phyloP scores from a whole-genome alignment of 2,888 invertebrate genomes.

The Odontocerum albicorne region DNA sequence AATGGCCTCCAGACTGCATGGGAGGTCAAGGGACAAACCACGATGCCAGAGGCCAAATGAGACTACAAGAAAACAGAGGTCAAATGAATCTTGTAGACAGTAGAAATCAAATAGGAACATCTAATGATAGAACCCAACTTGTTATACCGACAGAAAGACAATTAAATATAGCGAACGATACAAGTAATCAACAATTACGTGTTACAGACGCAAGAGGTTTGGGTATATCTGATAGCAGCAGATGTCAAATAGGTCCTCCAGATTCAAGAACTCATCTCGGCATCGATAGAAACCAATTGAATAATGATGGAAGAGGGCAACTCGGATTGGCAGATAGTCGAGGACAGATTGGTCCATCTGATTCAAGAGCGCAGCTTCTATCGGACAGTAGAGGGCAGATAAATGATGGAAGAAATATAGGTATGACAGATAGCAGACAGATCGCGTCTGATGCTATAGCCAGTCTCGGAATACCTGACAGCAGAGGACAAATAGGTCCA shows the following conservation, averaged over 20 bases:
- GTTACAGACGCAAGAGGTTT: too few relatives aligned
- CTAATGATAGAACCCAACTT: not conserved
- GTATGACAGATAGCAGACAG: too few relatives aligned
- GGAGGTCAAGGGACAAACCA: conserved; percentile 7
- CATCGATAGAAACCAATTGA: too few relatives aligned
- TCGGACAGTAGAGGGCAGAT: not conserved
- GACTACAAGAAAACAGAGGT: conserved; percentile 51
- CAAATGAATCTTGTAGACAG: conserved; percentile 50
- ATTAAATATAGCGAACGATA: too few relatives aligned
- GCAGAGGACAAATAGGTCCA: not conserved
- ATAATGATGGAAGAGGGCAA: not conserved
- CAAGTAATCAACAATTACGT: too few relatives aligned
- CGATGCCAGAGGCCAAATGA: not conserved
- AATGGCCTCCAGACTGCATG: conserved; percentile 50
- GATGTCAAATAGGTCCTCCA: not conserved
- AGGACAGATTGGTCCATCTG: not conserved
- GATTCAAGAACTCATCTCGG: too few relatives aligned
- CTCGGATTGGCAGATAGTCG: not conserved
- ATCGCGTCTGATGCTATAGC: too few relatives aligned
- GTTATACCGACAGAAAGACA: not conserved
- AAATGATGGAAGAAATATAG: not conserved
- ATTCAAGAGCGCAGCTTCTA: not conserved
- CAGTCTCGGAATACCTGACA: not conserved
- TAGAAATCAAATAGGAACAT: not conserved
- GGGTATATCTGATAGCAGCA: not conserved